A percentile compares a stretch with the other conserved stretches of the same genome.
Evolutionary conservation across 2,797 vertebrate genomes (phyloP).

Genomic region (Triplophysa bombifrons): DNA sequence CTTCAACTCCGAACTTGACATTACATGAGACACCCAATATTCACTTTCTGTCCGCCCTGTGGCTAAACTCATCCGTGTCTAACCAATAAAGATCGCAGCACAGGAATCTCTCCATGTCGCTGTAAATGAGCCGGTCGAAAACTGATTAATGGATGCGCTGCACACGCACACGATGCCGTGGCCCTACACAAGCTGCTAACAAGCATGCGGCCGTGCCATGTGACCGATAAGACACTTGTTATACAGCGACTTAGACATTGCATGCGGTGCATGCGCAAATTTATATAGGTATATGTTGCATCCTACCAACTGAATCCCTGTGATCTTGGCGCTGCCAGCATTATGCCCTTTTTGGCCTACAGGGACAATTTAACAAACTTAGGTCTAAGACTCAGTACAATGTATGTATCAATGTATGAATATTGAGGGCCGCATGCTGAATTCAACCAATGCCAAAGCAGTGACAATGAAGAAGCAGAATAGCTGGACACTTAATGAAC

Average conservation of each 20-base stretch:
- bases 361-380: not conserved
- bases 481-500: not conserved
- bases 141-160: conserved; percentile 51
- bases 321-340: not conserved
- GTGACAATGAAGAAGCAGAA: not conserved
- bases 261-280: not conserved
- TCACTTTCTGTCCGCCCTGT: conserved; percentile 41
- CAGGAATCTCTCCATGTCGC: conserved; percentile 32
- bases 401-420: not conserved
- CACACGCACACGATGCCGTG: conserved; percentile 29
- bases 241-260: not conserved
- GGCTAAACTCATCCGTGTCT: conserved; percentile 31
- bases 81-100: conserved; percentile 22
- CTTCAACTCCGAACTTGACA: conserved; percentile 45
- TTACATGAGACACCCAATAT: conserved; percentile 46
- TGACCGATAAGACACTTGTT: conserved; percentile 36
- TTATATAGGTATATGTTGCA: not conserved
- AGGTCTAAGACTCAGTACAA: too few species aligned
- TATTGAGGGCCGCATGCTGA: not conserved
- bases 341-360: not conserved
- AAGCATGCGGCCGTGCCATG: conserved; percentile 39
- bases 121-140: conserved; percentile 34
- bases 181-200: conserved; percentile 49
- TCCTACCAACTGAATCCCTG: not conserved
- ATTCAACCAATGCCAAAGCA: not conserved